Percentiles rank a stretch among this genome's conserved stretches.
These are phyloP conservation scores for Aphodius granarius DNA, from an alignment of 2,888 invertebrate species.

Conservation along the genomic window DNA sequence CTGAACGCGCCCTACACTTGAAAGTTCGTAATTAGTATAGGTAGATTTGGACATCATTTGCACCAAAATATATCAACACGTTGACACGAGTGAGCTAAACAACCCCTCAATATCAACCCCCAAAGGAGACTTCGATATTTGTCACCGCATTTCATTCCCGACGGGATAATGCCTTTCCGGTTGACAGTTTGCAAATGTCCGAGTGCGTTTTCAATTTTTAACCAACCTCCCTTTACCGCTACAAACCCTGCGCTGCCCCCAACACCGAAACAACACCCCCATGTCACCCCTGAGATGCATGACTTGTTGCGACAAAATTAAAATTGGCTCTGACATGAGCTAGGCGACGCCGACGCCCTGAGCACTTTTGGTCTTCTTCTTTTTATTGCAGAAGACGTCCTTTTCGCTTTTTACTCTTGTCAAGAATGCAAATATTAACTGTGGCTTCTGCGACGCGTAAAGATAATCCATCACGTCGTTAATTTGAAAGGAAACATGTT, in stretches of 20 bases:
- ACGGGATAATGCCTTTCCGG: neutral
- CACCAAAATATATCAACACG: neutral
- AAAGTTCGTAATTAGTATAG: too few species aligned
- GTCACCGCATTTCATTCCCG: neutral
- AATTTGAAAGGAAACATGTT: neutral
- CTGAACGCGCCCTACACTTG: too few species aligned
- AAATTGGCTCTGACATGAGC: neutral
- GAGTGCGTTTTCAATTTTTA: neutral
- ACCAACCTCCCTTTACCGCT: neutral
- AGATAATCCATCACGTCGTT: neutral
- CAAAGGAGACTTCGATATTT: neutral
- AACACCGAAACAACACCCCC: neutral
- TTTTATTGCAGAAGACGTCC: neutral
- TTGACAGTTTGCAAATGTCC: neutral
- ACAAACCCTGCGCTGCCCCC: neutral
- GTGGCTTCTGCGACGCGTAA: neutral
- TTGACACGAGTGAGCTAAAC: neutral
- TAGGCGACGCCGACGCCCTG: neutral
- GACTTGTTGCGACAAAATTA: neutral
- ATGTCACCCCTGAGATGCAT: neutral
- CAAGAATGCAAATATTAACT: neutral
- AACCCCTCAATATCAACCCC: neutral
- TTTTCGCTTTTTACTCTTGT: neutral
- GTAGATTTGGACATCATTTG: too few species aligned
- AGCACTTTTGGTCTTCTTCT: neutral